These are phyloP conservation scores for Cuniculus paca DNA, from an alignment of 2,797 vertebrate genomes.

Conservation along the genomic window DNA sequence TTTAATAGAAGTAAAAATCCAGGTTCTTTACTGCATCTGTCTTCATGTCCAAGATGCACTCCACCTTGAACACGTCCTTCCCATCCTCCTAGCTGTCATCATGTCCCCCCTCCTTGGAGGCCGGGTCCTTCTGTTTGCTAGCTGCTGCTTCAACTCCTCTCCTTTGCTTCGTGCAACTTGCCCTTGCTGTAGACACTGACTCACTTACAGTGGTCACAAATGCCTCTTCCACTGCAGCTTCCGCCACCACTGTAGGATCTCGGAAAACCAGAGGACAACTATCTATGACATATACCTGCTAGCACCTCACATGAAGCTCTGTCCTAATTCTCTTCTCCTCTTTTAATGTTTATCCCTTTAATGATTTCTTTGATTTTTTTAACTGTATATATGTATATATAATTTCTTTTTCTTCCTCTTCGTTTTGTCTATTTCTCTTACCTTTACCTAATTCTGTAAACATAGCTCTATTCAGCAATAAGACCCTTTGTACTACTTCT, in stretches of 20 bases:
- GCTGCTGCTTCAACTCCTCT: background rate
- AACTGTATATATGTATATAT: background rate
- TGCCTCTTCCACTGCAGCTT: background rate
- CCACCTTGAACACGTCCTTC: slow-evolving; percentile 96
- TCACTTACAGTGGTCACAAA: background rate
- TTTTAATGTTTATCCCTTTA: background rate
- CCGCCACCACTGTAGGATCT: background rate
- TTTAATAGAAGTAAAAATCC: slow-evolving; percentile 82
- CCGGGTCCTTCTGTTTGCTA: no score
- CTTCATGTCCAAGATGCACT: slow-evolving; percentile 96
- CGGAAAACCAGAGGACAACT: slow-evolving; percentile 44
- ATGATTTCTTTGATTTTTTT: background rate
- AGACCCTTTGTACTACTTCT: background rate
- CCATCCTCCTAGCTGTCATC: slow-evolving; percentile 90
- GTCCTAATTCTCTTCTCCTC: slow-evolving; percentile 24
- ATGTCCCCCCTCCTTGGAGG: no score
- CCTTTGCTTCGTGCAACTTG: background rate
- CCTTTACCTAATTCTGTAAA: background rate
- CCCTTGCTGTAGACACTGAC: background rate
- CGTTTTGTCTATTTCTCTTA: background rate
- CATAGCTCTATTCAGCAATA: background rate
- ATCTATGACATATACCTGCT: slow-evolving; percentile 58
- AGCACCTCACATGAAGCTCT: background rate
- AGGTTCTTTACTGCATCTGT: slow-evolving; percentile 88
- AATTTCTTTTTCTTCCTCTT: background rate